phyloP scores from a whole-genome alignment of 2,797 vertebrate species.

The Aeoliscus strigatus region DNA sequence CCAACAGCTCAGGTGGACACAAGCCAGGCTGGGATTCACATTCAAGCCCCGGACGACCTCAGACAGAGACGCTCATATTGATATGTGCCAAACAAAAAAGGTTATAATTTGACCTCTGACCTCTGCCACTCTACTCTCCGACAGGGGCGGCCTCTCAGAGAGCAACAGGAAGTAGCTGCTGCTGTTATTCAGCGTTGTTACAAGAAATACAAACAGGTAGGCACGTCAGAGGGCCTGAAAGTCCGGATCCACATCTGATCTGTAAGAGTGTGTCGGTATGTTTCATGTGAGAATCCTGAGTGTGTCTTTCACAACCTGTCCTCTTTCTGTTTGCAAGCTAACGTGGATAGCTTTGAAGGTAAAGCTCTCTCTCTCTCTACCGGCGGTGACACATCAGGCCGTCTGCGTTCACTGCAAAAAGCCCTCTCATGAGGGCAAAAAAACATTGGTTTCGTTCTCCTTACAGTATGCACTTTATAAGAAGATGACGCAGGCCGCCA shows the following conservation, averaged over 20 bases:
- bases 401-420: too few species aligned
- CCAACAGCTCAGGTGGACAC: slow-evolving; percentile 54
- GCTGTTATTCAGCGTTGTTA: slow-evolving; percentile 98
- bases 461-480: slow-evolving; percentile 99
- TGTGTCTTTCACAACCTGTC: slow-evolving; percentile 36
- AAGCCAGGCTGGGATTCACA: slow-evolving; percentile 36
- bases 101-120: slow-evolving; percentile 55
- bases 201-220: slow-evolving; percentile 99
- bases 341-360: slow-evolving; percentile 99
- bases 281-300: too few species aligned
- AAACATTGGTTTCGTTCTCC: slow-evolving; percentile 18
- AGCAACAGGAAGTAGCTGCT: slow-evolving; percentile 97
- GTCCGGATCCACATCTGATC: too few species aligned
- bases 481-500: slow-evolving; percentile 99
- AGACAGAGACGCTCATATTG: slow-evolving; percentile 38
- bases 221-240: too few species aligned
- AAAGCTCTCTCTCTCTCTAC: slow-evolving; percentile 76
- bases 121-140: slow-evolving; percentile 56
- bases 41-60: slow-evolving; percentile 37
- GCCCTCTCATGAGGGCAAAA: background rate
- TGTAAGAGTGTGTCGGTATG: too few species aligned
- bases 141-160: slow-evolving; percentile 91
- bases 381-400: too few species aligned
- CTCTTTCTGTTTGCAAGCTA: slow-evolving; percentile 86
- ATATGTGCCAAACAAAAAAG: slow-evolving; percentile 30